Conservation (phyloP, 2,797 vertebrate genomes). For the Silurus aristotelis region DNA sequence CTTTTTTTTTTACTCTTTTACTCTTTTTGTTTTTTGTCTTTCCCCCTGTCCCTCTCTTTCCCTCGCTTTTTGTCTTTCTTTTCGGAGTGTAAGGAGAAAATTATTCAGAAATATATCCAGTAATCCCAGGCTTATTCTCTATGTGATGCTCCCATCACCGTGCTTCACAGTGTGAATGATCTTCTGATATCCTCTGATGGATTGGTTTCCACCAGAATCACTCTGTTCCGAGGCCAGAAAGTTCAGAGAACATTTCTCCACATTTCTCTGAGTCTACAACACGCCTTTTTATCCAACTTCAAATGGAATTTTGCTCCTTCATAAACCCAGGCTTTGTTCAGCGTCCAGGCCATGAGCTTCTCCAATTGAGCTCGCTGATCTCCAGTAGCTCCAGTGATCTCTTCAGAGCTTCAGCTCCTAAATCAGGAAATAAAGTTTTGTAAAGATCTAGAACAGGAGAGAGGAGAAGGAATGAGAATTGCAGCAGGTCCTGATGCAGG, state of each 20-base stretch:
- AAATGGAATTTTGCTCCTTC: neutral
- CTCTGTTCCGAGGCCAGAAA: neutral
- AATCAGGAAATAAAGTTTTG: neutral
- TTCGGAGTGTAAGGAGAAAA: neutral
- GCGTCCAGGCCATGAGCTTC: neutral
- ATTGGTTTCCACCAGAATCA: neutral
- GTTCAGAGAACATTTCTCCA: neutral
- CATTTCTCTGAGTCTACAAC: neutral
- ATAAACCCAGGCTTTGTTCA: neutral
- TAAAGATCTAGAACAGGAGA: neutral
- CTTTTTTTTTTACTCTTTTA: neutral
- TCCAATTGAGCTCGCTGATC: neutral
- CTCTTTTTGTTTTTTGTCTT: neutral
- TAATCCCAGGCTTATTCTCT: too few relatives aligned
- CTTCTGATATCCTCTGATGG: neutral
- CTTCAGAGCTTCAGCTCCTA: neutral
- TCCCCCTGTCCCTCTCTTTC: neutral
- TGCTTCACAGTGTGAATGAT: neutral
- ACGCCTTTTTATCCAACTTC: neutral
- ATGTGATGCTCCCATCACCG: neutral
- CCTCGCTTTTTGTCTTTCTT: neutral
- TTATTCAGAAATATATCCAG: too few relatives aligned
- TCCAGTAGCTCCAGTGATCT: neutral
- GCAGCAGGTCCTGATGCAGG: too few relatives aligned
- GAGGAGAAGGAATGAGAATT: neutral